Evolutionary conservation across 1,140 invertebrate species (phyloP), one percentile per base, ranked within the genome.

Genomic region (Ceratina japonica): DNA sequence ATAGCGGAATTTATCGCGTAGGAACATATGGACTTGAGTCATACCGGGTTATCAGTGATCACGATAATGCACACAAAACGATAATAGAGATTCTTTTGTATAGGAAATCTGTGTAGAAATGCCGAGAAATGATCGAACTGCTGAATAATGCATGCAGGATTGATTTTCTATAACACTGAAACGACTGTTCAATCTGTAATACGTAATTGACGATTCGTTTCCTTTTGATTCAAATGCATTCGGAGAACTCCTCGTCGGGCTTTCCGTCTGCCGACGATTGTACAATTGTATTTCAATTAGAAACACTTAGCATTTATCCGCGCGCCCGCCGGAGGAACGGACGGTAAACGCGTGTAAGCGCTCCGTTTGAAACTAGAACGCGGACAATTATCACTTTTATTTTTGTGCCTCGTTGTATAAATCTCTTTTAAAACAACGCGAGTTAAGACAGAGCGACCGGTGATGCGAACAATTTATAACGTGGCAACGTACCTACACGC

Each of bases 121-220:
- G 18, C 51, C 7, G 12, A 0, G 16, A 13, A 12, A 65, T 20
- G 56, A 37, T n/a, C 31, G 52, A 49, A 1, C n/a, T 71, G 13
- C 22, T 79, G 49, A 83, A 84, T 71, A 83, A 83, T 74, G 61
- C 56, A 74, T 69, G 22, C 18, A 54, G 54, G 61, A 79, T 83
- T 83, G 70, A 75, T 84, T 83, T 75, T 22, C 81, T 44, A 75
- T 83, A 79, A 44, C 12, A 3, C 13, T 10, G 71, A 52, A 31
- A 12, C 22, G 12, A 44, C 37, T 44, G 31, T 82, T 72, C 20
- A 0, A 3, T 54, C n/a, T 62, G 52, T 4, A 49, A 77, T 44
- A 24, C 15, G 37, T 71, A 44, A 71, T 54, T 31, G 15, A 18
- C 51, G 61, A 56, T 22, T 66, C 5, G n/a, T 18, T 49, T 3